Evolutionary conservation across 1,140 invertebrate genomes (phyloP).

Genomic region (Aphidius gifuensis): DNA sequence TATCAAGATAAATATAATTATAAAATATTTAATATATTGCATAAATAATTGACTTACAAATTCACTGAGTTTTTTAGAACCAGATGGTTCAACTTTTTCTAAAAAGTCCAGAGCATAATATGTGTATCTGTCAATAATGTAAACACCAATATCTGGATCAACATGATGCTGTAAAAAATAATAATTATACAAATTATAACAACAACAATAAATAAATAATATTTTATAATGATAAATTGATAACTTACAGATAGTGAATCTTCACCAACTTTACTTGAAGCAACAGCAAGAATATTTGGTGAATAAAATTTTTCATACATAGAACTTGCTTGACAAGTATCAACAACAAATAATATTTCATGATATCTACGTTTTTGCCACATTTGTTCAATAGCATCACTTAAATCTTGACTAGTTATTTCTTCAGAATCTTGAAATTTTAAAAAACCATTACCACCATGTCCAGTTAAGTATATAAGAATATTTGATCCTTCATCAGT

Average conservation of each 20-base stretch:
- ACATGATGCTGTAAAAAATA: conserved; percentile 81
- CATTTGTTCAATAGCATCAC: conserved; percentile 99
- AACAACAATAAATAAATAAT: background rate
- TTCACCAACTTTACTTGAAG: conserved; percentile 95
- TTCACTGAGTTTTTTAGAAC: conserved; percentile 86
- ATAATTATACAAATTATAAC: conserved; percentile 4
- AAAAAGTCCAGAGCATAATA: conserved; percentile 97
- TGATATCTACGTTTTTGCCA: conserved; percentile 98
- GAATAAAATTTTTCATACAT: conserved; percentile 98
- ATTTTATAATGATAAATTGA: conserved; percentile 5
- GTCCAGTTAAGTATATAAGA: conserved; percentile 93
- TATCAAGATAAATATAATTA: conserved; percentile 9
- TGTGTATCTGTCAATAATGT: conserved; percentile 98
- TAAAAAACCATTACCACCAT: conserved; percentile 98
- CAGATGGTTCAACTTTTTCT: conserved; percentile 86
- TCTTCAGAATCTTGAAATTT: conserved; percentile 99
- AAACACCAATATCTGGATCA: conserved; percentile 96
- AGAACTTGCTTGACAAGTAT: conserved; percentile 98
- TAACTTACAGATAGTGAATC: conserved; percentile 89
- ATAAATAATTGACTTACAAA: conserved; percentile 72
- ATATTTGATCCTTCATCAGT: conserved; percentile 98
- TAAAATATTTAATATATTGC: conserved; percentile 5
- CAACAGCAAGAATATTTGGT: conserved; percentile 95
- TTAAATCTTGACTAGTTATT: conserved; percentile 97
- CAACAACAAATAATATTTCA: conserved; percentile 98